phyloP scores from a whole-genome alignment of 1,140 invertebrate species.

The Zaprionus kolodkinae region DNA sequence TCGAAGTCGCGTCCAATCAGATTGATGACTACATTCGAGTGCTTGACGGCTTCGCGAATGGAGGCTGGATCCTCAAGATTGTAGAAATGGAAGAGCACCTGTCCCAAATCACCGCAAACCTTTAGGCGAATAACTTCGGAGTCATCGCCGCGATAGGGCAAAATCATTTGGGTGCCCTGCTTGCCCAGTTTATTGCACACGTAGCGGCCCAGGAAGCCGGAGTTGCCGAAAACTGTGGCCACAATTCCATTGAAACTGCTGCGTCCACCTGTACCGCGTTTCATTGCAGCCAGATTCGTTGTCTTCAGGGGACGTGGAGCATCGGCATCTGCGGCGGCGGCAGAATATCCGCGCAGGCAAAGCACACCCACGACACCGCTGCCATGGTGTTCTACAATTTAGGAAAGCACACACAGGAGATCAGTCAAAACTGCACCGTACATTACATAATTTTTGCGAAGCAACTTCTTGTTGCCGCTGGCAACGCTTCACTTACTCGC shows the following conservation, averaged over 20 bases:
- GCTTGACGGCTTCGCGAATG: constrained; percentile 93
- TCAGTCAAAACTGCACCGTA: constrained; percentile 36
- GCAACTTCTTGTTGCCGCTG: not conserved
- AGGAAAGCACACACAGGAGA: constrained; percentile 11
- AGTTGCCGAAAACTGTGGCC: constrained; percentile 97
- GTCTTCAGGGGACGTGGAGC: constrained; percentile 73
- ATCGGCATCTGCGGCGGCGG: constrained; percentile 55
- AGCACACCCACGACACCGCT: constrained; percentile 74
- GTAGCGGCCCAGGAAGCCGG: constrained; percentile 94
- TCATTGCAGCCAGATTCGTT: constrained; percentile 87
- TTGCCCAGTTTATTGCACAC: constrained; percentile 95
- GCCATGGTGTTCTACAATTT: constrained; percentile 70
- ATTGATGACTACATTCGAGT: constrained; percentile 99
- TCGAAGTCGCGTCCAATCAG: constrained; percentile 96
- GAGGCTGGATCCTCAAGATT: constrained; percentile 94
- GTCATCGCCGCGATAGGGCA: constrained; percentile 95
- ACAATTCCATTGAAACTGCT: constrained; percentile 98
- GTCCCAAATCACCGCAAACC: constrained; percentile 96
- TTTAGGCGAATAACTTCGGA: constrained; percentile 92
- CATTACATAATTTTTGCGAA: constrained; percentile 72
- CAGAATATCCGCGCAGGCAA: constrained; percentile 62
- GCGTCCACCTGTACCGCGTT: constrained; percentile 96
- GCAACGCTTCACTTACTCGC: constrained; percentile 70
- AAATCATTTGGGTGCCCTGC: constrained; percentile 93
- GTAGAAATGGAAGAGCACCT: constrained; percentile 96